Percentiles rank a stretch among this genome's conserved stretches.
These are phyloP conservation scores for Cichlasoma orientale DNA, from an alignment of 2,797 vertebrate genomes.

Conservation along the genomic window DNA sequence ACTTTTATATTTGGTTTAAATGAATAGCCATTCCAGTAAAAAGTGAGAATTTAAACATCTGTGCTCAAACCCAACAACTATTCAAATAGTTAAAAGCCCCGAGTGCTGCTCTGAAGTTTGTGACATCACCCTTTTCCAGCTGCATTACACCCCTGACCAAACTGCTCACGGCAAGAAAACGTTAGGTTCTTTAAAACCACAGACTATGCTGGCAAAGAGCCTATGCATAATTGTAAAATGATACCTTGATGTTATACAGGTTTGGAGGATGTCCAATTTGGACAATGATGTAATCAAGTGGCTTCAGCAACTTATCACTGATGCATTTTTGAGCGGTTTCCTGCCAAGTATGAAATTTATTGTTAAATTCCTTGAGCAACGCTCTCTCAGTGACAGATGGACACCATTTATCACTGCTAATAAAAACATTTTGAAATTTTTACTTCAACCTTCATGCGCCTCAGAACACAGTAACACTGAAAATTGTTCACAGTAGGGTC, in stretches of 20 bases:
- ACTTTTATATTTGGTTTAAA: background rate
- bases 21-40: background rate
- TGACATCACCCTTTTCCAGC: background rate
- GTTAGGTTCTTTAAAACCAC: background rate
- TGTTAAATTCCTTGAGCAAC: background rate
- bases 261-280: background rate
- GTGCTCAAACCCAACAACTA: background rate
- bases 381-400: background rate
- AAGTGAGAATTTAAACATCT: background rate
- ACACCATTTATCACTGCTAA: background rate
- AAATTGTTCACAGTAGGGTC: slow-evolving; percentile 5
- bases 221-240: background rate
- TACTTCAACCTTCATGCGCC: too few relatives aligned
- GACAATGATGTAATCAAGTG: background rate
- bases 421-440: too few relatives aligned
- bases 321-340: background rate
- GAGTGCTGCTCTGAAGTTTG: background rate
- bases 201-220: background rate
- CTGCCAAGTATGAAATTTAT: background rate
- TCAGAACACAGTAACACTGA: background rate
- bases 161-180: background rate
- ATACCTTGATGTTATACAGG: background rate
- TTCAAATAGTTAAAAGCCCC: background rate
- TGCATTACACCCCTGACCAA: background rate
- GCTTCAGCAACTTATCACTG: background rate